Conservation (phyloP, 2,797 vertebrate species). For the Balearica regulorum region DNA sequence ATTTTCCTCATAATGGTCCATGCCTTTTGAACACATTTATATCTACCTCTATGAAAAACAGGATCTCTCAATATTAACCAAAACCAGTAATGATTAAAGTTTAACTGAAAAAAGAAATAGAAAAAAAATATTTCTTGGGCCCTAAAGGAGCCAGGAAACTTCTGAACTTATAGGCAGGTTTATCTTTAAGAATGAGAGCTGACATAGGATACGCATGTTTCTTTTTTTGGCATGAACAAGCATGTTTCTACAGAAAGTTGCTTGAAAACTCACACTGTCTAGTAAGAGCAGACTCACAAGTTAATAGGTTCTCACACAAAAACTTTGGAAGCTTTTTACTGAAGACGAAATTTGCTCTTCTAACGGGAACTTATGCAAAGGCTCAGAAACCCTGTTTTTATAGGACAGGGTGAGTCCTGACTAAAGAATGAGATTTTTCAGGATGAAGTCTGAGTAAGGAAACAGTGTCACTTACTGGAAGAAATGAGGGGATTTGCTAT, state of each 20-base stretch:
- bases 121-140: background rate
- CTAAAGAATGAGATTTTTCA: background rate
- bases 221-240: background rate
- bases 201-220: background rate
- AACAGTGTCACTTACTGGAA: background rate
- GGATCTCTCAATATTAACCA: background rate
- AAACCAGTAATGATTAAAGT: background rate
- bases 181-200: background rate
- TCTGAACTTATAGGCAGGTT: background rate
- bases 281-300: accelerated
- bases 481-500: background rate
- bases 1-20: background rate
- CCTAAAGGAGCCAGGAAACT: background rate
- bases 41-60: background rate
- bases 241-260: background rate
- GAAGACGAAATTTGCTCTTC: background rate
- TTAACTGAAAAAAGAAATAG: background rate
- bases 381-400: background rate
- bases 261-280: background rate
- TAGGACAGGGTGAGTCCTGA: background rate
- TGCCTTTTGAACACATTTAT: background rate
- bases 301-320: background rate
- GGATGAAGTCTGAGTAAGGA: background rate
- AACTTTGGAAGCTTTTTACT: background rate
- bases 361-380: background rate